Percentiles rank a stretch among this genome's conserved stretches.
Conservation (phyloP, 2,888 invertebrate genomes). For the Athalia rosae region DNA sequence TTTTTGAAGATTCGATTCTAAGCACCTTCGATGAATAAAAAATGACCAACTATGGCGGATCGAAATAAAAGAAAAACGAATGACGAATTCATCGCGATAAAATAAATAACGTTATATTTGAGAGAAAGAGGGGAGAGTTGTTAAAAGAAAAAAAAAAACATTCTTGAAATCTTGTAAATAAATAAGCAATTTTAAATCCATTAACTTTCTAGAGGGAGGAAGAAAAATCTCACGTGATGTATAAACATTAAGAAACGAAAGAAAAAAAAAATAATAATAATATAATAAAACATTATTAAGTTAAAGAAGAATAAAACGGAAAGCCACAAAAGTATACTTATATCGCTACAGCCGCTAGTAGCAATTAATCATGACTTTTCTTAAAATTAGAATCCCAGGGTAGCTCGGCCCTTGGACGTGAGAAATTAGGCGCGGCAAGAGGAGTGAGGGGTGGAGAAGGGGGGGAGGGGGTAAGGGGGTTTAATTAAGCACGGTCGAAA, state of each 20-base stretch:
- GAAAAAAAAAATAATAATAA: no score
- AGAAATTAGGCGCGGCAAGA: conserved; percentile 21
- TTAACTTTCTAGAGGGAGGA: neutral
- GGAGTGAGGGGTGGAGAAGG: neutral
- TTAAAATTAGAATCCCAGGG: conserved; percentile 38
- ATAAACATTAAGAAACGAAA: no score
- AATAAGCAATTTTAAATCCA: conserved; percentile 26
- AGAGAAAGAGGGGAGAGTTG: neutral
- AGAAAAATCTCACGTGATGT: neutral
- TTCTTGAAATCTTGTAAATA: conserved; percentile 11
- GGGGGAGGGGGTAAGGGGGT: neutral
- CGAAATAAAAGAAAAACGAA: no score
- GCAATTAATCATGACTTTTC: conserved; percentile 43
- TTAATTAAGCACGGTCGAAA: conserved; percentile 31
- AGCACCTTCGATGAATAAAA: no score
- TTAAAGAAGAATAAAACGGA: no score
- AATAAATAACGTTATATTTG: neutral
- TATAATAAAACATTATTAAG: no score
- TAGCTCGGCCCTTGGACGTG: conserved; percentile 17
- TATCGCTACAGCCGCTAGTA: neutral
- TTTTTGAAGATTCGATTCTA: no score
- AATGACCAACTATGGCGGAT: no score
- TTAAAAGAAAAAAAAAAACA: neutral
- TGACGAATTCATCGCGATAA: neutral
- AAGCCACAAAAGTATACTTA: conserved; percentile 13